A percentile compares a stretch with the other conserved stretches of the same genome.
Conservation (phyloP, 2,797 vertebrate genomes). For the Phoeniculus purpureus region DNA sequence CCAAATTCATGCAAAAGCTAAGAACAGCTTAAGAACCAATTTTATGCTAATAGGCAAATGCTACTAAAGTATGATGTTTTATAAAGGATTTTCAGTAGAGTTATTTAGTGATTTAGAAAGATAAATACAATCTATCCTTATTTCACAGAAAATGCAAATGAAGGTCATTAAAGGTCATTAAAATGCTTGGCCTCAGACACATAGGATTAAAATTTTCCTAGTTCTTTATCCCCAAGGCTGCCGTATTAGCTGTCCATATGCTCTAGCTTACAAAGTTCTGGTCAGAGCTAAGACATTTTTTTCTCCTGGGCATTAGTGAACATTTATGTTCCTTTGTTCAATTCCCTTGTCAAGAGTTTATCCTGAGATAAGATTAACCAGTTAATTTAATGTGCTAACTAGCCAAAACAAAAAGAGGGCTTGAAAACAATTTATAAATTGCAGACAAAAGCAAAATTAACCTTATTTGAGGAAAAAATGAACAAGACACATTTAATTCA, state of each 20-base stretch:
- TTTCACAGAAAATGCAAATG: background rate
- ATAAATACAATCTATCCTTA: background rate
- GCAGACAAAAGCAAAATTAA: too few species aligned
- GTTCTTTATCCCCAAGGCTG: background rate
- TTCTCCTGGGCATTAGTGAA: background rate
- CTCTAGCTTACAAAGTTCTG: background rate
- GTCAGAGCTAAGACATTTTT: background rate
- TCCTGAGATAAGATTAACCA: too few species aligned
- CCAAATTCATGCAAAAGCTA: background rate
- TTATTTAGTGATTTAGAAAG: background rate
- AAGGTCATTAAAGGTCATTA: background rate
- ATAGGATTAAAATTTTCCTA: background rate
- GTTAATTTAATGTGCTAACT: too few species aligned
- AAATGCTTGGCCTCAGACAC: background rate
- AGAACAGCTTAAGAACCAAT: slow-evolving; percentile 4
- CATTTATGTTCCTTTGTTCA: background rate
- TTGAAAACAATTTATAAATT: too few species aligned
- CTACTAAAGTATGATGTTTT: background rate
- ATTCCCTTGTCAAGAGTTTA: background rate
- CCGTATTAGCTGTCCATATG: background rate
- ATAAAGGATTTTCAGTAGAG: background rate
- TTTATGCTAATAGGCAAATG: slow-evolving; percentile 19
- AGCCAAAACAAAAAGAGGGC: too few species aligned
- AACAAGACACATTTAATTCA: too few species aligned
- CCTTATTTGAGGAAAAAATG: too few species aligned